Percentiles rank a stretch among this genome's conserved stretches.
phyloP scores from a whole-genome alignment of 2,888 invertebrate genomes.

The Scelioninae gen. 2 region DNA sequence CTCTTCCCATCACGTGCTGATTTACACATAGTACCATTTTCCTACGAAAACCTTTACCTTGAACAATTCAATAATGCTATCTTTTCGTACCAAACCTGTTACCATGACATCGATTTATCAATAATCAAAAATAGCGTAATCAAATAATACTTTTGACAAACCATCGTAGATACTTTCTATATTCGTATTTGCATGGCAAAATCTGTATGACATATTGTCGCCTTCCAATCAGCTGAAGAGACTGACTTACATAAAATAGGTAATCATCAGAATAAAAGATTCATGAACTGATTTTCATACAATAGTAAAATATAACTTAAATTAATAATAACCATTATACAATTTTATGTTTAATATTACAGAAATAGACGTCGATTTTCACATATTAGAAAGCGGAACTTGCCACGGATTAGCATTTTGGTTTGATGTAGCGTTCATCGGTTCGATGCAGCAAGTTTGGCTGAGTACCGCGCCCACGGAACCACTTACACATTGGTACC shows the following conservation, averaged over 20 bases:
- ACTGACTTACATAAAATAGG: constrained; percentile 94
- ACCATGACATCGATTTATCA: constrained; percentile 97
- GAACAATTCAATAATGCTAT: constrained; percentile 99
- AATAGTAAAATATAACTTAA: not conserved
- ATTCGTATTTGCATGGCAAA: constrained; percentile 97
- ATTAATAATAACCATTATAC: not conserved
- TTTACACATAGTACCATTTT: constrained; percentile 97
- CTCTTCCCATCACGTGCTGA: constrained; percentile 98
- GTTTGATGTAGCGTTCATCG: constrained; percentile 99
- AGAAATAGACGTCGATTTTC: constrained; percentile 96
- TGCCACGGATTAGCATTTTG: constrained; percentile 99
- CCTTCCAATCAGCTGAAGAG: constrained; percentile 94
- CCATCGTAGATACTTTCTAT: constrained; percentile 99
- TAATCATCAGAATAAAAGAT: constrained; percentile 59
- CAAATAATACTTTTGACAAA: constrained; percentile 98
- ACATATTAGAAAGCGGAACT: constrained; percentile 92
- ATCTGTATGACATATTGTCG: constrained; percentile 93
- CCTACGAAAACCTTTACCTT: constrained; percentile 97
- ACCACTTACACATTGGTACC: constrained; percentile 99
- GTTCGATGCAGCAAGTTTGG: constrained; percentile 94
- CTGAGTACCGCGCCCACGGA: constrained; percentile 98
- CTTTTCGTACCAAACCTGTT: constrained; percentile 99
- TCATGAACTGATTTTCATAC: not conserved
- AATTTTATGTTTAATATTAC: not conserved
- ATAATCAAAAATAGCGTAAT: constrained; percentile 94